Conservation (phyloP, 2,888 invertebrate genomes). For the Oligia fasciuncula region DNA sequence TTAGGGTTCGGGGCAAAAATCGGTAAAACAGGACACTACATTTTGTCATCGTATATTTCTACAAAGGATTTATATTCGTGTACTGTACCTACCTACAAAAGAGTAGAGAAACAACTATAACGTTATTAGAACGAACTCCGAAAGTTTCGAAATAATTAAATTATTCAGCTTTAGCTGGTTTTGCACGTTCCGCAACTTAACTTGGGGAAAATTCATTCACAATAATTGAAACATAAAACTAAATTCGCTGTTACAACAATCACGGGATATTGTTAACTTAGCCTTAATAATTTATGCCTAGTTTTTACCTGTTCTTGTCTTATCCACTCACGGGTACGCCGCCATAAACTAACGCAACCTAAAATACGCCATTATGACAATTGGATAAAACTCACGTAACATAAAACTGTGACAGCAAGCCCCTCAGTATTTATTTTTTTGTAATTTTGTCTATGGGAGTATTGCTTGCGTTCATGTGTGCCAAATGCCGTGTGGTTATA, state of each 20-base stretch:
- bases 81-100: background rate
- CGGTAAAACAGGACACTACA: background rate
- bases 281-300: background rate
- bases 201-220: slow-evolving; percentile 3
- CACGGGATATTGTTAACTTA: background rate
- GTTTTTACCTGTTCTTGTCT: background rate
- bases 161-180: slow-evolving; percentile 1
- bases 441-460: no score
- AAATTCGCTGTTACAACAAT: slow-evolving; percentile 13
- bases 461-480: no score
- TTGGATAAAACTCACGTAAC: no score
- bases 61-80: background rate
- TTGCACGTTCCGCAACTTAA: slow-evolving; percentile 6
- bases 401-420: no score
- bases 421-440: no score
- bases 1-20: background rate
- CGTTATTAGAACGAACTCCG: background rate
- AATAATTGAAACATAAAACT: slow-evolving; percentile 10
- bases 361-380: no score
- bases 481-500: no score
- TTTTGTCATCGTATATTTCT: background rate
- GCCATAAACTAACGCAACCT: no score
- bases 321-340: no score
- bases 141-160: background rate
- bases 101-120: background rate